These are phyloP conservation scores for Chrysemys picta DNA, from an alignment of 2,113 vertebrate genomes.

Conservation along the genomic window DNA sequence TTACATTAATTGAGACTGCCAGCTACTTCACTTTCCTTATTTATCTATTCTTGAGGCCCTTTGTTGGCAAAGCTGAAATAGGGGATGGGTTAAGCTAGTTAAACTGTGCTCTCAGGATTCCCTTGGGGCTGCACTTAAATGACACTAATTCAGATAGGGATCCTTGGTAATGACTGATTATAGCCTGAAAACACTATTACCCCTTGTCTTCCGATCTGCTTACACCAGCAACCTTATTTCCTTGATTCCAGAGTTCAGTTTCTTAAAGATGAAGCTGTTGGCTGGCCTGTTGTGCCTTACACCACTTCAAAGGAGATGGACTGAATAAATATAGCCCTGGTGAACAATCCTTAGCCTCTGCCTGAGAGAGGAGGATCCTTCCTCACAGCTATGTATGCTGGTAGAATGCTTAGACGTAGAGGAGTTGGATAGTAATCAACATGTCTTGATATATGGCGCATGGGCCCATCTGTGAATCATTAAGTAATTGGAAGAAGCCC, in stretches of 20 bases:
- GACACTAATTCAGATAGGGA: not conserved
- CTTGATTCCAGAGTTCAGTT: not conserved
- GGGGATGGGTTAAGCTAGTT: slow-evolving; percentile 2
- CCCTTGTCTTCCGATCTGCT: not conserved
- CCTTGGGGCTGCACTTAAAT: not conserved
- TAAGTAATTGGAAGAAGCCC: slow-evolving; percentile 26
- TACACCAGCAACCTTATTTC: not conserved
- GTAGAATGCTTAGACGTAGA: not conserved
- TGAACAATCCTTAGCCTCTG: slow-evolving; percentile 14
- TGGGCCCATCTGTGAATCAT: not conserved
- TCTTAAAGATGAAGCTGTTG: slow-evolving; percentile 2
- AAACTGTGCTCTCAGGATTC: not conserved
- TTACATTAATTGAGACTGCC: slow-evolving; percentile 32
- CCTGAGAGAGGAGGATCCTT: not conserved
- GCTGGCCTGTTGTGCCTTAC: slow-evolving; percentile 13
- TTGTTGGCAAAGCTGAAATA: not conserved
- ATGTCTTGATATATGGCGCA: slow-evolving; percentile 21
- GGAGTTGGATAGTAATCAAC: not conserved
- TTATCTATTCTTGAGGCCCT: not conserved
- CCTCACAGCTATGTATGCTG: not conserved
- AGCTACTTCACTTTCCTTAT: slow-evolving; percentile 19
- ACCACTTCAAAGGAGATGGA: not conserved
- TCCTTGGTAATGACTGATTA: not conserved
- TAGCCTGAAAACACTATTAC: not conserved
- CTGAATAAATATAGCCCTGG: slow-evolving; percentile 34